Evolutionary conservation across 2,888 invertebrate genomes (phyloP).

Genomic region (Bellardia pandia): DNA sequence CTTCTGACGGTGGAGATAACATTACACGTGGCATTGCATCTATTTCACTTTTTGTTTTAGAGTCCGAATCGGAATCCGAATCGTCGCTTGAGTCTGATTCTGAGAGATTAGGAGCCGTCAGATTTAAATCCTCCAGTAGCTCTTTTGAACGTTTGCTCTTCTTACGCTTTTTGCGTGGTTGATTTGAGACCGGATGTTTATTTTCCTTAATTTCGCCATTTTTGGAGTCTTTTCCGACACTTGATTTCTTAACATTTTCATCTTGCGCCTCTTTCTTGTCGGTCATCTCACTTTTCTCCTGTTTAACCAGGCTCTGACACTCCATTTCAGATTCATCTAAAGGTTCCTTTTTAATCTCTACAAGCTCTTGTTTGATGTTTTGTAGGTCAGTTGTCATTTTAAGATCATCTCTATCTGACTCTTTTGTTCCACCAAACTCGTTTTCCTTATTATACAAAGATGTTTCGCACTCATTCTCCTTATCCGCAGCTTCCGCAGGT

Average conservation of each 20-base stretch:
- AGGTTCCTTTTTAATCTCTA: conserved; percentile 60
- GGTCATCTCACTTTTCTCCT: conserved; percentile 11
- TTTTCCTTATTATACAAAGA: conserved; percentile 47
- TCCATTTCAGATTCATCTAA: conserved; percentile 61
- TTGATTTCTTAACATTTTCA: conserved; percentile 31
- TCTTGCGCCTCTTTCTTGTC: conserved; percentile 35
- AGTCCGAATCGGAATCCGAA: conserved; percentile 85
- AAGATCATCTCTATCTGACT: not conserved
- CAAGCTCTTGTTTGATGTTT: conserved; percentile 42
- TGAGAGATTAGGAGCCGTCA: conserved; percentile 92
- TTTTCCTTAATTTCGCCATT: conserved; percentile 47
- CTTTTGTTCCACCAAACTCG: not conserved
- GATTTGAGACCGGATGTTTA: conserved; percentile 34
- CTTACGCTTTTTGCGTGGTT: conserved; percentile 81
- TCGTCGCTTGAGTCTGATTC: conserved; percentile 90
- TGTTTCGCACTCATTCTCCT: conserved; percentile 15
- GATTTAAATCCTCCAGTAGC: conserved; percentile 87
- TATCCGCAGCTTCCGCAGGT: conserved; percentile 36
- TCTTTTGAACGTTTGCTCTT: conserved; percentile 82
- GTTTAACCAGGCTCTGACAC: conserved; percentile 4
- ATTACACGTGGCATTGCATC: conserved; percentile 80
- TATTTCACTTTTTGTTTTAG: conserved; percentile 76
- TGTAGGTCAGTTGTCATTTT: conserved; percentile 19
- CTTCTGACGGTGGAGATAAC: conserved; percentile 82
- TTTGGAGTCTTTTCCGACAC: conserved; percentile 14